phyloP scores from a whole-genome alignment of 2,797 vertebrate species.

The Microtus agrestis region DNA sequence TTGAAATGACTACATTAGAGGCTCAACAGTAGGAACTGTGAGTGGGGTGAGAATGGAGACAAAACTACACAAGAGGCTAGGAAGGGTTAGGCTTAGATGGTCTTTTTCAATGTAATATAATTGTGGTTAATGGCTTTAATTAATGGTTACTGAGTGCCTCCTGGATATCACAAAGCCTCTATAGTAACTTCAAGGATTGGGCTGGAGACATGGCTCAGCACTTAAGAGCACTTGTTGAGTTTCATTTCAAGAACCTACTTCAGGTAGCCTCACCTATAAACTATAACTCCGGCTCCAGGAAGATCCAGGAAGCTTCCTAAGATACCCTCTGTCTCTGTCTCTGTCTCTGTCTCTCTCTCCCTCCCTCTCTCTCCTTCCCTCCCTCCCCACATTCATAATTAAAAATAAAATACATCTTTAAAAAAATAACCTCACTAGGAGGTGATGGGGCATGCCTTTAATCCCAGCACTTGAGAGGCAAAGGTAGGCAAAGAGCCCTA shows the following conservation, averaged over 20 bases:
- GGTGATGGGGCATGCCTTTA: too few species aligned
- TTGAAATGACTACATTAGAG: not conserved
- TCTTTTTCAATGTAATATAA: conserved; percentile 3
- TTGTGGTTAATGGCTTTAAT: not conserved
- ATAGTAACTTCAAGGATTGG: not conserved
- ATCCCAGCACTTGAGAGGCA: too few species aligned
- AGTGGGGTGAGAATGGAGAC: not conserved
- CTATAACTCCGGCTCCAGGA: not conserved
- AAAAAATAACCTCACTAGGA: not conserved
- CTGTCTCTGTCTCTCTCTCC: not conserved
- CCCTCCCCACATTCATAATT: too few species aligned
- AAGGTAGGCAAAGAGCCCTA: too few species aligned
- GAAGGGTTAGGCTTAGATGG: not conserved
- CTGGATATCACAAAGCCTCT: not conserved
- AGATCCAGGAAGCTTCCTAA: not conserved
- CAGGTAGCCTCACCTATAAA: not conserved
- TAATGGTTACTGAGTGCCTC: not conserved
- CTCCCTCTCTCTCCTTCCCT: rapidly evolving
- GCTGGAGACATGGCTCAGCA: not conserved
- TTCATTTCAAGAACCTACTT: not conserved
- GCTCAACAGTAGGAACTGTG: not conserved
- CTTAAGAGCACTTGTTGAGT: not conserved
- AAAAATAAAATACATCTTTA: not conserved
- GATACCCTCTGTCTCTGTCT: not conserved
- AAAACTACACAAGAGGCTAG: not conserved